Conservation (phyloP, 2,888 invertebrate genomes). For the Falcaria lacertinaria region DNA sequence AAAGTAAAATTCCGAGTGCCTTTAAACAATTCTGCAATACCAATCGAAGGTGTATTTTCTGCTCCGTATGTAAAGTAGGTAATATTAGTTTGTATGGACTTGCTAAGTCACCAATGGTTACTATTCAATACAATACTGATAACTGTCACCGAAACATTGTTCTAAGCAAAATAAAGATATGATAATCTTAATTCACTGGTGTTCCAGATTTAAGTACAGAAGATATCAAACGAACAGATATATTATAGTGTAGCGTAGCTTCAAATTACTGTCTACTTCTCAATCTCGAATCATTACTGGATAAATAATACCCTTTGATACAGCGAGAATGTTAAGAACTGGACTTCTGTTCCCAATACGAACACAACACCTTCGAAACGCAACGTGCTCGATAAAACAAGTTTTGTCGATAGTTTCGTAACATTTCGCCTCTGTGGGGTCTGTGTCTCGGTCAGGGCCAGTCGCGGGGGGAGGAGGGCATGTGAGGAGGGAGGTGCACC, state of each 20-base stretch:
- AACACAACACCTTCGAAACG: constrained; percentile 26
- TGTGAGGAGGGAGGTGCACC: constrained; percentile 41
- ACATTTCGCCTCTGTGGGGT: constrained; percentile 62
- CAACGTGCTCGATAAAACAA: constrained; percentile 38
- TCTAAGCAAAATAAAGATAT: no score
- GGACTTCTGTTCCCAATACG: constrained; percentile 26
- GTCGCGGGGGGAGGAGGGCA: constrained; percentile 28
- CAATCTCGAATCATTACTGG: background rate
- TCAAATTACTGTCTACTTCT: background rate
- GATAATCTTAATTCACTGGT: no score
- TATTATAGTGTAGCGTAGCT: background rate
- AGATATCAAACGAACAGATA: background rate
- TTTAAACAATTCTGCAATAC: no score
- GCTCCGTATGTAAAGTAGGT: no score
- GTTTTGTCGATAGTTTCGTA: constrained; percentile 65
- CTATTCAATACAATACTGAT: no score
- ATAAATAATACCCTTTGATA: background rate
- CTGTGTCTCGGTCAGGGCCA: constrained; percentile 77
- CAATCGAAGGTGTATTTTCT: no score
- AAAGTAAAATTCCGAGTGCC: no score
- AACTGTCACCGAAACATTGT: no score
- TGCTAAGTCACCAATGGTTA: no score
- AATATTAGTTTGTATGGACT: no score
- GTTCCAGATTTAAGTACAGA: no score
- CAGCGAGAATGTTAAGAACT: constrained; percentile 4